These are phyloP conservation scores for Lepeophtheirus nordmannii DNA, from an alignment of 2,888 invertebrate genomes.

Conservation along the genomic window DNA sequence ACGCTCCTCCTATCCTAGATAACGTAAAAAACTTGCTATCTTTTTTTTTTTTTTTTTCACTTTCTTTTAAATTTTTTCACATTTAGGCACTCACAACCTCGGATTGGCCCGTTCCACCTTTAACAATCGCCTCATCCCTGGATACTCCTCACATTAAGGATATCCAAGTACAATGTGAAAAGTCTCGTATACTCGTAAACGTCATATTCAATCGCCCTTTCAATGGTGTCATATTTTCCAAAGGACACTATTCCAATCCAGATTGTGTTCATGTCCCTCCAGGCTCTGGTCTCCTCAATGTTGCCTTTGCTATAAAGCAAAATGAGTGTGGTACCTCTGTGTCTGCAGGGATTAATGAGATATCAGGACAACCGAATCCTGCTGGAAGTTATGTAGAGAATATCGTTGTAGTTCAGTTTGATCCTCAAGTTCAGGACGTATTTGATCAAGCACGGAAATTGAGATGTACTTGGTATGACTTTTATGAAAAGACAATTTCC, in stretches of 20 bases:
- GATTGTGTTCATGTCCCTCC: conserved; percentile 82
- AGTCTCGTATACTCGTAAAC: conserved; percentile 85
- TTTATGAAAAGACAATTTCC: conserved; percentile 84
- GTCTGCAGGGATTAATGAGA: conserved; percentile 46
- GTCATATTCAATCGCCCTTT: conserved; percentile 88
- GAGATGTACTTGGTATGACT: conserved; percentile 88
- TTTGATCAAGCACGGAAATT: conserved; percentile 88
- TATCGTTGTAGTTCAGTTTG: conserved; percentile 75
- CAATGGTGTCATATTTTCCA: conserved; percentile 89
- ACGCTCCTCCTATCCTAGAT: no score
- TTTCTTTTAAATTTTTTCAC: no score
- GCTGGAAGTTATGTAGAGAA: conserved; percentile 87
- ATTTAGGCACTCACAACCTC: neutral
- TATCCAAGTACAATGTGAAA: conserved; percentile 81
- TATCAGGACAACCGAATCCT: conserved; percentile 62
- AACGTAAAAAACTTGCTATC: no score
- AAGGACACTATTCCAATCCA: conserved; percentile 50
- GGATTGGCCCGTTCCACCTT: neutral
- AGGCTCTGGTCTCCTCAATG: conserved; percentile 73
- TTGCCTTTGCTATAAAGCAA: conserved; percentile 63
- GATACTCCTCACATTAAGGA: conserved; percentile 6
- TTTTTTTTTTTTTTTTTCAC: no score
- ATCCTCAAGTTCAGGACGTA: conserved; percentile 83
- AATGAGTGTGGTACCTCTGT: conserved; percentile 82
- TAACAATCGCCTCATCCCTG: neutral